Base-by-base conservation (phyloP, 2,113 vertebrate species). In the Trogon melanurus region DNA sequence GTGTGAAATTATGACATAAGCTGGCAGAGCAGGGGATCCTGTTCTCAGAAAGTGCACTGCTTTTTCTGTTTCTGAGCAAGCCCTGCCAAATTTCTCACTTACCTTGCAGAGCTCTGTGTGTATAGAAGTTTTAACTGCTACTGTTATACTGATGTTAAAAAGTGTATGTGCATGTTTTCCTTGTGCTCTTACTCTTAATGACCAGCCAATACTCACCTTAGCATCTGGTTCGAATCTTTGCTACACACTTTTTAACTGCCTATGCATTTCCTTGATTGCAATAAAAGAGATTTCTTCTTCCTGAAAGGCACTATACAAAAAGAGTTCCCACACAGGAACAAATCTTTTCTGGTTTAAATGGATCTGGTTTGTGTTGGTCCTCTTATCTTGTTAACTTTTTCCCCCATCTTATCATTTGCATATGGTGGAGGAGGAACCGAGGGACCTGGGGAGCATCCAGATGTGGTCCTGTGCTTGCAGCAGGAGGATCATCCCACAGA, bases 1-100 rank as follows among this genome's bases (percentile, higher is more conserved):
- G 50, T 82, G 74, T 91, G 58, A 91, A 95, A 96, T 91, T 72
- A 72, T 65, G 57, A 45, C 38, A 45, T 91, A 82, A 96, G 45
- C 45, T 92, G 92, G 85, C 71, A 73, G 54, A 85, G 60, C 29
- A 45, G 25, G 41, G 36, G 51, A 76, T 94, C 32, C 69, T 84
- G 32, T 60, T 91, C 76, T 78, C 72, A 92, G 69, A 38, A 78
- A 60, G 38, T 21, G 22, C n/a, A 23, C 41, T 57, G n/a, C 21
- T 85, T 64, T 88, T 44, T 57, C 54, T 27, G 34, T 34, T 76
- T 48, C 90, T 60, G 75, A 90, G 67, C 67, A 74, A 93, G 29
- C 6, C n/a, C 56, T 56, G 44, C 34, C 75, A 81, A 7, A 18
- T 13, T 41, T 34, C 51, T 44, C 38, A 34, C 34, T 70, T 45